Evolutionary conservation across 1,140 invertebrate genomes (phyloP).

Genomic region (Anastrepha ludens): DNA sequence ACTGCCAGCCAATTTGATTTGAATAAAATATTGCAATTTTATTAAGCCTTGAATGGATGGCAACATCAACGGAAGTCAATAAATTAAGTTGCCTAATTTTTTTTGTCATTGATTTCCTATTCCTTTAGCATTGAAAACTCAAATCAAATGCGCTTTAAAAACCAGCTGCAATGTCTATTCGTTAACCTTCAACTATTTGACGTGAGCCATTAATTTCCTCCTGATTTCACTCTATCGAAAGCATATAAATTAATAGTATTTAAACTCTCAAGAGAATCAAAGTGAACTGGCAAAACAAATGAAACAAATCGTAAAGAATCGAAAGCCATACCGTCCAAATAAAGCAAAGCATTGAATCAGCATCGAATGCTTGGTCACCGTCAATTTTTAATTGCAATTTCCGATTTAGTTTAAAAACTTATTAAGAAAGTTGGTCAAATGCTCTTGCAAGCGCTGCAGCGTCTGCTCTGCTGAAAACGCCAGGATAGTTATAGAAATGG

Average conservation of each 20-base stretch:
- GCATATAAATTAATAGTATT: slow-evolving; percentile 52
- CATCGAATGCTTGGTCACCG: slow-evolving; percentile 50
- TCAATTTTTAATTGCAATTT: slow-evolving; percentile 52
- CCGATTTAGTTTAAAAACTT: slow-evolving; percentile 51
- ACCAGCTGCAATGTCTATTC: background rate
- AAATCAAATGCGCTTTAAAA: background rate
- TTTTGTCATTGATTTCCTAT: too few relatives aligned
- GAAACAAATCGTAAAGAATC: slow-evolving; percentile 42
- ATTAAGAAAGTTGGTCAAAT: slow-evolving; percentile 51
- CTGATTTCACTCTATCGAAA: slow-evolving; percentile 37
- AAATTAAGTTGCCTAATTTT: too few relatives aligned
- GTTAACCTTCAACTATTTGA: slow-evolving; percentile 20
- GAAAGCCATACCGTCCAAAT: slow-evolving; percentile 13
- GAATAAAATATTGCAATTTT: too few relatives aligned
- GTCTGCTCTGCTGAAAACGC: background rate
- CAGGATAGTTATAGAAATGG: background rate
- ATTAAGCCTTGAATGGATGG: too few relatives aligned
- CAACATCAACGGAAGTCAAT: too few relatives aligned
- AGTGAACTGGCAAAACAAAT: slow-evolving; percentile 47
- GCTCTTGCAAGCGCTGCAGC: background rate
- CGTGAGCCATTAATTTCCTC: slow-evolving; percentile 24
- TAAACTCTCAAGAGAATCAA: slow-evolving; percentile 44
- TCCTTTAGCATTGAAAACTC: background rate
- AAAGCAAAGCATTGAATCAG: slow-evolving; percentile 40
- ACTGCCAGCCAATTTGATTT: too few relatives aligned